A percentile compares a stretch with the other conserved stretches of the same genome.
Conservation (phyloP, 2,113 vertebrate species). For the Ranitomeya variabilis region DNA sequence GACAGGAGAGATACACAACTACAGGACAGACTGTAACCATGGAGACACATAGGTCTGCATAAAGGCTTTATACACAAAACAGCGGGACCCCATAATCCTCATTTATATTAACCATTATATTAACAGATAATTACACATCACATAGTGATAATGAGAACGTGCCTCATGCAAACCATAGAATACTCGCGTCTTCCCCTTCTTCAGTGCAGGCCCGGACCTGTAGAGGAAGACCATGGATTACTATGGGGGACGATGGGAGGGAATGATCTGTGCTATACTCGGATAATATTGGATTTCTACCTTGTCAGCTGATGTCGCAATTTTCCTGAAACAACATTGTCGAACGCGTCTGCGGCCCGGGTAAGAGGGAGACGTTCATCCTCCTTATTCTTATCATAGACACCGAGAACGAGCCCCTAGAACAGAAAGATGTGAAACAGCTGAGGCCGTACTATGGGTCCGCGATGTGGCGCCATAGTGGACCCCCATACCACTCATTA, state of each 20-base stretch:
- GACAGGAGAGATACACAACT: not conserved
- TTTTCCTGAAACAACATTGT: constrained; percentile 81
- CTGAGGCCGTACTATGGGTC: not conserved
- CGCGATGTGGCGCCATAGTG: too few relatives aligned
- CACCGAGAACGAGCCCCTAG: constrained; percentile 89
- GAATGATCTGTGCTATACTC: not conserved
- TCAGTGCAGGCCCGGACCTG: constrained; percentile 89
- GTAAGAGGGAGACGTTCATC: constrained; percentile 73
- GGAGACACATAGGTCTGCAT: not conserved
- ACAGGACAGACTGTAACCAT: not conserved
- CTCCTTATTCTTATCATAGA: constrained; percentile 81
- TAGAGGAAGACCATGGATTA: constrained; percentile 26
- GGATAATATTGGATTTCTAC: constrained; percentile 66
- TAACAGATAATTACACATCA: not conserved
- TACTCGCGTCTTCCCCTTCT: constrained; percentile 87
- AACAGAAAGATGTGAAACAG: constrained; percentile 9
- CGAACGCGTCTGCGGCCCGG: constrained; percentile 78
- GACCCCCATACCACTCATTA: too few relatives aligned
- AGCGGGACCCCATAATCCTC: not conserved
- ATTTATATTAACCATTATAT: not conserved
- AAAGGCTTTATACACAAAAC: not conserved
- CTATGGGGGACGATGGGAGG: too few relatives aligned
- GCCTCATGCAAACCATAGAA: constrained; percentile 94
- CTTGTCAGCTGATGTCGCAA: constrained; percentile 80
- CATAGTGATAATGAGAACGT: constrained; percentile 47